Evolutionary conservation across 64 coral and sea anemone species (phyloP), one percentile per base, ranked within the genome.

Genomic region (Montipora efflorescens): DNA sequence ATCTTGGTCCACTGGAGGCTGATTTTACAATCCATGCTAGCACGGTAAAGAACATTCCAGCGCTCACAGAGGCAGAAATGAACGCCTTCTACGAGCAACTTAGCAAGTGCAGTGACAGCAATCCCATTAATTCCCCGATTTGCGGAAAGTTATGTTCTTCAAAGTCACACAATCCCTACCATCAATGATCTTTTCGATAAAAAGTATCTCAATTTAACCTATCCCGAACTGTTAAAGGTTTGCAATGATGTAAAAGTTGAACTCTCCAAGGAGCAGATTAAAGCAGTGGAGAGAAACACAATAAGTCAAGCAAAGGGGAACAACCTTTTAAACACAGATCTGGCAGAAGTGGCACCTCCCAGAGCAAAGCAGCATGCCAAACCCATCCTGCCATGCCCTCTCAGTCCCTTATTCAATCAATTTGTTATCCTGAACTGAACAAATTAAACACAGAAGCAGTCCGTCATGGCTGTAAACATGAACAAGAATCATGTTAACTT

Each of bases 231-330:
- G 2, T 45, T 94, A 25, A 90, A 94, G 66, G 67, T 84, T 12
- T 94, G 79, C 53, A 50, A 82, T 20, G 20, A 4, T 9, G 28
- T 73, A 13, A 94, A 59, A 4, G 62, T 94, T 84, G 77, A 94
- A n/a, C 61, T 94, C 51, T 59, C 93, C 9, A 90, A 90, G 67
- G 69, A 90, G 13, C 79, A 94, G 25, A 77, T 94, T 11, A 70
- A 90, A 64, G 87, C 82, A 75, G 79, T 90, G 12, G 66, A 94
- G 49, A 82, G 36, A 82, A 79, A 94, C 57, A 90, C 87, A 10
- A 74, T 89, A 19, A 77, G 11, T 16, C 87, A 94, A 21, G 48
- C 92, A 57, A 94, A 23, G 13, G 92, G 85, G 43, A 71, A 8
- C 7, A 90, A 81, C 1, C 2, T 36, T 36, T 36, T 36, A 36